Percentiles rank a stretch among this genome's conserved stretches.
Conservation (phyloP, 2,797 vertebrate genomes). For the Micrastur ruficollis region DNA sequence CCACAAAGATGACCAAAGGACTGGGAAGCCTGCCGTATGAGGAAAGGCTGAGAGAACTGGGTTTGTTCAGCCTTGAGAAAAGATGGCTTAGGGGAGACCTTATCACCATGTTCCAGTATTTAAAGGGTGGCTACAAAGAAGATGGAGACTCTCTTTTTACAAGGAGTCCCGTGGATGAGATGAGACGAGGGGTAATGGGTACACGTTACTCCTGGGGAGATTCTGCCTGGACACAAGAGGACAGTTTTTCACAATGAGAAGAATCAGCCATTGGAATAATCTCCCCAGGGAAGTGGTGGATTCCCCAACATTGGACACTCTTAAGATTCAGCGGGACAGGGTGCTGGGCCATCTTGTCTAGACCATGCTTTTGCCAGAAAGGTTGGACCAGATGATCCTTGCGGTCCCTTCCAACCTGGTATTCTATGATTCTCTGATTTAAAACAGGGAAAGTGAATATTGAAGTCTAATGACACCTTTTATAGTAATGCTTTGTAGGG, state of each 20-base stretch:
- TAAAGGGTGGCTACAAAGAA: not conserved
- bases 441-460: not conserved
- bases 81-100: not conserved
- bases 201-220: not conserved
- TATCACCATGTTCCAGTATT: fast-evolving
- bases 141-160: not conserved
- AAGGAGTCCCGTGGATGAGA: not conserved
- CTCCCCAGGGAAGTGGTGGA: not conserved
- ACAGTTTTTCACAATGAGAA: not conserved
- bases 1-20: not conserved
- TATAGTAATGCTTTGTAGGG: not conserved
- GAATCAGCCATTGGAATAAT: not conserved
- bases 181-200: not conserved
- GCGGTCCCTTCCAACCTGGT: not conserved
- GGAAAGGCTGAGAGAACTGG: not conserved
- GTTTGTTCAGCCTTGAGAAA: not conserved
- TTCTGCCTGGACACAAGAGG: not conserved
- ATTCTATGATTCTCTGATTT: not conserved
- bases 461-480: not conserved
- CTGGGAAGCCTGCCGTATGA: not conserved
- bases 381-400: not conserved
- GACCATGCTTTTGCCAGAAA: not conserved
- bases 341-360: not conserved
- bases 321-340: not conserved
- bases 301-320: too few species aligned